These are phyloP conservation scores for Elgaria multicarinata DNA, from an alignment of 2,113 vertebrate genomes.

Conservation along the genomic window DNA sequence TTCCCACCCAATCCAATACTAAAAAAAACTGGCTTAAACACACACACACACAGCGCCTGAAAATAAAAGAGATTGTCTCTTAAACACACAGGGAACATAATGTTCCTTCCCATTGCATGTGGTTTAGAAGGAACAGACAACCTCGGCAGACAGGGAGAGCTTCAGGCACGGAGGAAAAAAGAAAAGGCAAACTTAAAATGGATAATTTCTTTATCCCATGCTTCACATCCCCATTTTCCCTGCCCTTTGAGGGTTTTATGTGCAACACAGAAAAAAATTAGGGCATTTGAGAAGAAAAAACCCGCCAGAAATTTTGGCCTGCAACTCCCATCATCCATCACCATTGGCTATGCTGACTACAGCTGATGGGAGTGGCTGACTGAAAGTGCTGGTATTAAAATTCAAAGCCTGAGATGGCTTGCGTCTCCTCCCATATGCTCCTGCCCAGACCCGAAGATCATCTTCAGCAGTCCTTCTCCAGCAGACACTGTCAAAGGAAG, in stretches of 20 bases:
- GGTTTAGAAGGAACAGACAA: constrained; percentile 30
- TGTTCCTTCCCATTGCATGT: constrained; percentile 36
- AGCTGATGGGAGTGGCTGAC: too few relatives aligned
- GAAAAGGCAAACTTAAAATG: neutral
- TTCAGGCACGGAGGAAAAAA: neutral
- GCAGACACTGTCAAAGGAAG: too few relatives aligned
- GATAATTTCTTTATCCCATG: neutral
- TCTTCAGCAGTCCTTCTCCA: too few relatives aligned
- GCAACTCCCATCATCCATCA: too few relatives aligned
- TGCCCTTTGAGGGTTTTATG: too few relatives aligned
- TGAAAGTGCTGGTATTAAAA: too few relatives aligned
- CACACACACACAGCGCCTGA: neutral
- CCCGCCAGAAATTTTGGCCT: neutral
- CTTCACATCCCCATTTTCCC: neutral
- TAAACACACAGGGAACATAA: neutral
- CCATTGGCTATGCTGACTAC: too few relatives aligned
- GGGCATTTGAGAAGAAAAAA: too few relatives aligned
- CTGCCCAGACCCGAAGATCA: too few relatives aligned
- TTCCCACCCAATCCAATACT: neutral
- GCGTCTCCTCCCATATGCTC: too few relatives aligned
- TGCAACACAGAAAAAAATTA: too few relatives aligned
- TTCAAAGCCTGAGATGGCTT: too few relatives aligned
- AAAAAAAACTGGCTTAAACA: neutral
- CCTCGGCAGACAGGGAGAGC: neutral
- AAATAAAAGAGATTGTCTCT: neutral